Evolutionary conservation across 2,888 invertebrate species (phyloP).

Genomic region (Psylliodes chrysocephalus): DNA sequence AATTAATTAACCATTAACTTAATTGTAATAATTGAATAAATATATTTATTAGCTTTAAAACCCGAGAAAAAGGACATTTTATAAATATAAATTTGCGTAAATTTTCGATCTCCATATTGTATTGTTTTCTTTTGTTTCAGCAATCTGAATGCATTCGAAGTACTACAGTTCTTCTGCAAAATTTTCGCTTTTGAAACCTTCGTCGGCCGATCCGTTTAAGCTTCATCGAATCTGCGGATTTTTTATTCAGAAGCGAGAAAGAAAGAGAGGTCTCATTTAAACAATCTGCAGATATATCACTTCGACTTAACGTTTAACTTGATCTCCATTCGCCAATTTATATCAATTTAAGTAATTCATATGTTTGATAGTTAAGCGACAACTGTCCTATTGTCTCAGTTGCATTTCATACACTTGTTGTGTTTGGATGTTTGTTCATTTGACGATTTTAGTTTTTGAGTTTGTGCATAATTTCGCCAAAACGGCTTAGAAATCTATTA

Average conservation of each 20-base stretch:
- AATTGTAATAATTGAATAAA: too few species aligned
- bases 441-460: slow-evolving; percentile 4
- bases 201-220: slow-evolving; percentile 51
- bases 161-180: slow-evolving; percentile 25
- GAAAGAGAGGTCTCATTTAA: slow-evolving; percentile 56
- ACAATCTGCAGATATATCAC: slow-evolving; percentile 6
- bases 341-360: slow-evolving; percentile 58
- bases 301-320: slow-evolving; percentile 21
- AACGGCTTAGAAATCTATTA: slow-evolving; percentile 53
- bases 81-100: too few species aligned
- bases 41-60: too few species aligned
- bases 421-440: slow-evolving; percentile 24
- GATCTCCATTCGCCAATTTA: slow-evolving; percentile 53
- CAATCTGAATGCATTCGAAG: slow-evolving; percentile 55
- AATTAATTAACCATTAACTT: too few species aligned
- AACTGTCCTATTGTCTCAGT: slow-evolving; percentile 48
- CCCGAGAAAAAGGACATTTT: too few species aligned
- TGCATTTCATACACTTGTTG: slow-evolving; percentile 36
- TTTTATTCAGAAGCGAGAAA: slow-evolving; percentile 60
- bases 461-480: slow-evolving; percentile 55
- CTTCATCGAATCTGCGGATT: slow-evolving; percentile 55
- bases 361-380: slow-evolving; percentile 49
- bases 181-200: slow-evolving; percentile 48
- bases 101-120: too few species aligned
- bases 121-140: slow-evolving; percentile 51